Base-by-base conservation (phyloP, 2,797 vertebrate species). In the Phyllotis vaccarum region DNA sequence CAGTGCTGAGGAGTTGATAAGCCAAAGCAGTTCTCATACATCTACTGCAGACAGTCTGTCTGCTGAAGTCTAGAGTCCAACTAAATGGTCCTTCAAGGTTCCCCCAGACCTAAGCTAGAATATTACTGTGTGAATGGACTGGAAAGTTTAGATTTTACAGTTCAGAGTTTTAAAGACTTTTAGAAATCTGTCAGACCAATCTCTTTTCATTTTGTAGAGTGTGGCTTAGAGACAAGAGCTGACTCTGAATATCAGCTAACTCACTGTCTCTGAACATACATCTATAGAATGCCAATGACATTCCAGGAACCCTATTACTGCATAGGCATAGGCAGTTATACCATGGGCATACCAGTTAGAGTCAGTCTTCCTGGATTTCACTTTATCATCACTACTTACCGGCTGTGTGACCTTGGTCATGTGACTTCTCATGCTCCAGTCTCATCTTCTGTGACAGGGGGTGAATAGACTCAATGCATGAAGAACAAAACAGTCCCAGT, bases 181-280 rank as follows among this genome's bases (percentile, higher is more conserved):
- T 31, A 70, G 58, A 70, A 31, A 43, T 66, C 86, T 89, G 54
- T 64, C 21, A 86, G 46, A 54, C 22, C 46, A 70, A 49, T n/a
- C 89, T 52, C 13, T 76, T 66, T 86, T 58, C 78, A 40, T 79
- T 83, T 88, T 90, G 43, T n/a, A 85, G 70, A 83, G 11, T 72
- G 22, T 64, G 14, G 34, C 58, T 92, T 29, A 43, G 52, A 93
- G 60, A 89, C 29, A 62, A 49, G 64, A 79, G 58, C 29, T 62
- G 76, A 40, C 14, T 34, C 52, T 52, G 3, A 31, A 56, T 54
- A 43, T 46, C 7, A 89, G 9, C 27, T 62, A 43, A 31, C 29
- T 90, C 40, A 52, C 75, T 78, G 90, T 80, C 83, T 74, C 2
- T 91, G 27, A 68, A 89, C 2, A 46, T 34, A 86, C 7, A 40